phyloP scores from a whole-genome alignment of 2,113 vertebrate genomes.

The Lepisosteus oculatus region DNA sequence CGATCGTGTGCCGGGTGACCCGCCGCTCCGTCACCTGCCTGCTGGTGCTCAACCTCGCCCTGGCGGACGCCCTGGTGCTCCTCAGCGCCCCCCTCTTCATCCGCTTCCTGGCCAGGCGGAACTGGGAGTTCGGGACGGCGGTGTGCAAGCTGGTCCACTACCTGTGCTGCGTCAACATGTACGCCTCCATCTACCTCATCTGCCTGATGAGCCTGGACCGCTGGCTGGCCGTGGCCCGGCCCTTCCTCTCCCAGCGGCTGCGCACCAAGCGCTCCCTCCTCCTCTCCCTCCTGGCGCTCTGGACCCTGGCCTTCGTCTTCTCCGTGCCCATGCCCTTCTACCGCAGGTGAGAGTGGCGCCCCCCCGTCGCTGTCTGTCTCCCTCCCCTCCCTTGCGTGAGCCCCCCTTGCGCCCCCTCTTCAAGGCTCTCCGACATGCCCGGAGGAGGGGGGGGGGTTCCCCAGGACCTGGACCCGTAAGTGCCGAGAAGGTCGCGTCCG shows the following conservation, averaged over 20 bases:
- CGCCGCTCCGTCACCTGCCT: slow-evolving; percentile 76
- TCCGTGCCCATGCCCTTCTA: slow-evolving; percentile 77
- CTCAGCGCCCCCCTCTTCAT: slow-evolving; percentile 79
- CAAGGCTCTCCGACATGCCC: too few relatives aligned
- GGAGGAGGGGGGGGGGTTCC: too few relatives aligned
- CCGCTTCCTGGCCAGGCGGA: slow-evolving; percentile 51
- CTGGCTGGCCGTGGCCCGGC: slow-evolving; percentile 74
- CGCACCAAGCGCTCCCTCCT: slow-evolving; percentile 66
- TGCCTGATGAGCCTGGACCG: slow-evolving; percentile 83
- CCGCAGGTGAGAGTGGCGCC: slow-evolving; percentile 56
- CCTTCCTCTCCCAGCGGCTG: slow-evolving; percentile 74
- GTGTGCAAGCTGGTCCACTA: slow-evolving; percentile 80
- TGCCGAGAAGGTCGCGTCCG: too few relatives aligned
- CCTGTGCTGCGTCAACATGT: slow-evolving; percentile 81
- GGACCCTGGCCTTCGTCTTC: slow-evolving; percentile 68
- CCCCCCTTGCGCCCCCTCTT: not conserved
- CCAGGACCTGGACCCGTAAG: too few relatives aligned
- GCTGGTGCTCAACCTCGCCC: slow-evolving; percentile 75
- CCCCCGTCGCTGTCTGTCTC: rapidly evolving
- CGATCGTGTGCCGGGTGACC: slow-evolving; percentile 66
- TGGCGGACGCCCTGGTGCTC: slow-evolving; percentile 72
- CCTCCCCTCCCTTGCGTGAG: not conserved
- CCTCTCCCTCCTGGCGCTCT: slow-evolving; percentile 65
- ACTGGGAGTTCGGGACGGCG: slow-evolving; percentile 71
- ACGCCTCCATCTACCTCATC: slow-evolving; percentile 84